Evolutionary conservation across 2,888 invertebrate species (phyloP).

Genomic region (Cosmopolites sordidus): DNA sequence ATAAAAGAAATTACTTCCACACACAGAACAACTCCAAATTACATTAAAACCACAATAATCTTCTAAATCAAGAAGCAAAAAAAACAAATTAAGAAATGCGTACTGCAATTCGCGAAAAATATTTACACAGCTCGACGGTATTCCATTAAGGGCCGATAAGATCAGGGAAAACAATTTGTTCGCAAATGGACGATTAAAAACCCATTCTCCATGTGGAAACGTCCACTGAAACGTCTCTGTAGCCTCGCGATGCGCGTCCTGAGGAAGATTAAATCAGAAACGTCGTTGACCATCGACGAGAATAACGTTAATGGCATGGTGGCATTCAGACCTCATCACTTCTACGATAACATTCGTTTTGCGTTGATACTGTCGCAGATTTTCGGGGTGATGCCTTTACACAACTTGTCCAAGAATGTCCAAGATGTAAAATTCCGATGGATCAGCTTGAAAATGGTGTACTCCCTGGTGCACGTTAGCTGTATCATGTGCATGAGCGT

Average conservation of each 20-base stretch:
- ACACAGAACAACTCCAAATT: too few species aligned
- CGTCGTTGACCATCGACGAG: slow-evolving; percentile 30
- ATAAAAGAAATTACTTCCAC: too few species aligned
- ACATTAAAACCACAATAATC: too few species aligned
- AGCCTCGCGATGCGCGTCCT: slow-evolving; percentile 25
- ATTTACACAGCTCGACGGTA: slow-evolving; percentile 10
- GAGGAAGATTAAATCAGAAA: slow-evolving; percentile 30
- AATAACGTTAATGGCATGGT: slow-evolving; percentile 15
- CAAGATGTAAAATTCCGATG: slow-evolving; percentile 36
- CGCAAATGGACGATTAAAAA: slow-evolving; percentile 7
- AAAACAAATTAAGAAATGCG: neutral
- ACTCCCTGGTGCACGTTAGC: slow-evolving; percentile 32
- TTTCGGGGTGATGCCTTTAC: slow-evolving; percentile 41
- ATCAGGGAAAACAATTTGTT: slow-evolving; percentile 14
- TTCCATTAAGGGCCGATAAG: slow-evolving; percentile 22
- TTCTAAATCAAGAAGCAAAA: too few species aligned
- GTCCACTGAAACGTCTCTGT: neutral
- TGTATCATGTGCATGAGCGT: slow-evolving; percentile 32
- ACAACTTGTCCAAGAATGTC: slow-evolving; percentile 30
- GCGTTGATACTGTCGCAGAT: slow-evolving; percentile 37
- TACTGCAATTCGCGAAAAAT: slow-evolving; percentile 5
- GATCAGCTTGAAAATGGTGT: slow-evolving; percentile 34
- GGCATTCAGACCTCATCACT: slow-evolving; percentile 21
- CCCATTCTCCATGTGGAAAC: slow-evolving; percentile 10
- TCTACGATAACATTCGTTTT: slow-evolving; percentile 37